Base-by-base conservation (phyloP, 2,113 vertebrate species). In the Fukomys damarensis region DNA sequence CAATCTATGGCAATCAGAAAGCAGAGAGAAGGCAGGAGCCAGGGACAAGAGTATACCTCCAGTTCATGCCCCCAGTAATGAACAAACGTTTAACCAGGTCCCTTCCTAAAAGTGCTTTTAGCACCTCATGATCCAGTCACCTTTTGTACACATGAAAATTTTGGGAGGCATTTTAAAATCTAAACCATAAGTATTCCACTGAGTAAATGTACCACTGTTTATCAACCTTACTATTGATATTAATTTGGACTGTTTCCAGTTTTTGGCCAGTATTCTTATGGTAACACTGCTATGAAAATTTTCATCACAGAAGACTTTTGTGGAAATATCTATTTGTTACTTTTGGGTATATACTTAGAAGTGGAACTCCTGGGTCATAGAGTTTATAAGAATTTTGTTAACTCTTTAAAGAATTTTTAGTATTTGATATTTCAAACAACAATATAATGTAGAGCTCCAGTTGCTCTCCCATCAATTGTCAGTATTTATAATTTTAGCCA, bases 401-500 rank as follows among this genome's bases (percentile, higher is more conserved):
- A 61, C 5, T 86, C 17, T 22, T 76, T 95, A 63, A 83, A 56
- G 32, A 59, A 3, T 28, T 38, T 61, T 13, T 61, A 28, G 6
- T 19, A 52, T 43, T 95, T 96, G 74, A 54, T 61, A 66, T 94
- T 88, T 82, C 30, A 86, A 38, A 22, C 46, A 61, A 49, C 26
- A 94, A 20, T 84, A 19, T 85, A 52, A 72, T 85, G 74, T 43
- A 72, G 17, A 72, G 41, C 35, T 86, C 85, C 46, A 89, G 17
- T 92, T 81, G 14, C 10, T 38, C 8, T 85, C 7, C 0, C 38
- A 83, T 35, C 74, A 43, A 52, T 56, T 91, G 20, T 76, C 68
- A 79, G 1, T 79, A 24, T 95, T 91, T 77, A 82, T 61, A 35
- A 88, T 94, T 85, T 76, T 96, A 92, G 35, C 19, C 30, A 80